Evolutionary conservation across 2,797 vertebrate species (phyloP), one percentile per base, ranked within the genome.

Genomic region (Chromobotia macracanthus): DNA sequence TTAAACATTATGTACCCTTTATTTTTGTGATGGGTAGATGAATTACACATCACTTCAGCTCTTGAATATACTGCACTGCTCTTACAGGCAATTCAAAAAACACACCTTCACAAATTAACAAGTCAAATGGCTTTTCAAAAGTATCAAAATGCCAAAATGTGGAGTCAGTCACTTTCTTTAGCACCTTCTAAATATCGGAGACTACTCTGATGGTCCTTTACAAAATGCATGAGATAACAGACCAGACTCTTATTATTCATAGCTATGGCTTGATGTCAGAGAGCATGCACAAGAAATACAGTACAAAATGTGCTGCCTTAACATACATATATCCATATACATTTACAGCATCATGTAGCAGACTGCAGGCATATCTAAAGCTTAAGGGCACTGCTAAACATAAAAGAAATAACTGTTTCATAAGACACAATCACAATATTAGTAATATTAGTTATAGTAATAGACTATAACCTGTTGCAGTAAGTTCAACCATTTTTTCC

Each of bases 11-110:
- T 19, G 63, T 79, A 64, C 38, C 55, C 55, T 92, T 92, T 93
- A 92, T 89, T 93, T 90, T 91, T 87, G 87, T 89, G 51, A 86
- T 87, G 86, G 90, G 84, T 88, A 88, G 90, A 91, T 91, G 90
- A 87, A 84, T 90, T 87, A 87, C 82, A 85, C 81, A 83, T 85
- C 82, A 80, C 83, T 85, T 77, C 21, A 61, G 13, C 12, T 53
- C 51, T 81, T 89, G 80, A 86, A 86, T 83, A 31, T 18, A 87
- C 38, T 77, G 81, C 86, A 71, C 55, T 75, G 78, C 83, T 84
- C 79, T 87, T 79, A 86, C 48, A 72, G 23, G 86, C 73, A 87
- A 78, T 60, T 69, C 66, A 77, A 61, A 81, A 80, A 46, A 55
- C 35, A 56, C 78, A 83, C 66, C 79, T 86, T 84, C 74, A 76